These are phyloP conservation scores for Cheilosia variabilis DNA, from an alignment of 2,888 invertebrate genomes.

Conservation along the genomic window DNA sequence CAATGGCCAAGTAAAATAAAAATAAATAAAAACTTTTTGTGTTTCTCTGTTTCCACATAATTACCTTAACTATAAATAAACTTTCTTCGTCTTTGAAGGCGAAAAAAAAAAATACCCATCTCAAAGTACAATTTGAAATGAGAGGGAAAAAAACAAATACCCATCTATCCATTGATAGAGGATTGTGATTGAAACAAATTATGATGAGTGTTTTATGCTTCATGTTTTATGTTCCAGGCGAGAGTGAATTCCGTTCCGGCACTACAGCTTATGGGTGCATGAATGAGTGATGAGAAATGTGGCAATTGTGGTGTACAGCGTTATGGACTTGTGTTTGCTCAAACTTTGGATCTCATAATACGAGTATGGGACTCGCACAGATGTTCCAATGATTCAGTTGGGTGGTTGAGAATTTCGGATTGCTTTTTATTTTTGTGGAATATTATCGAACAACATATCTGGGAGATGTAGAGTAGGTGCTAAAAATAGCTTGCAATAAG, in stretches of 20 bases:
- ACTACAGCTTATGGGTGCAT: constrained; percentile 43
- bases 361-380: constrained; percentile 53
- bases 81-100: background rate
- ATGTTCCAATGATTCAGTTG: constrained; percentile 69
- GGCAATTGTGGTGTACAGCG: constrained; percentile 56
- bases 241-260: constrained; percentile 28
- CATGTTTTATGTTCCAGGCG: constrained; percentile 61
- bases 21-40: constrained; percentile 31
- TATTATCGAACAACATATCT: constrained; percentile 40
- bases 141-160: constrained; percentile 1
- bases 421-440: constrained; percentile 38
- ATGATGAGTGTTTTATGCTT: constrained; percentile 74
- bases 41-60: constrained; percentile 55
- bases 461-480: no score
- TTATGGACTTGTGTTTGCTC: constrained; percentile 43
- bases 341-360: constrained; percentile 14
- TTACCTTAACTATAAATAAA: constrained; percentile 68
- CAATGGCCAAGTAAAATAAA: constrained; percentile 49
- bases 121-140: constrained; percentile 34
- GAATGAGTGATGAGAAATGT: constrained; percentile 68
- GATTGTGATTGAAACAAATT: constrained; percentile 74
- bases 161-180: constrained; percentile 60
- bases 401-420: constrained; percentile 48
- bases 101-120: constrained; percentile 10
- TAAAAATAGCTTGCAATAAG: no score